Conservation (phyloP, 2,888 invertebrate genomes). For the Teleogryllus oceanicus region DNA sequence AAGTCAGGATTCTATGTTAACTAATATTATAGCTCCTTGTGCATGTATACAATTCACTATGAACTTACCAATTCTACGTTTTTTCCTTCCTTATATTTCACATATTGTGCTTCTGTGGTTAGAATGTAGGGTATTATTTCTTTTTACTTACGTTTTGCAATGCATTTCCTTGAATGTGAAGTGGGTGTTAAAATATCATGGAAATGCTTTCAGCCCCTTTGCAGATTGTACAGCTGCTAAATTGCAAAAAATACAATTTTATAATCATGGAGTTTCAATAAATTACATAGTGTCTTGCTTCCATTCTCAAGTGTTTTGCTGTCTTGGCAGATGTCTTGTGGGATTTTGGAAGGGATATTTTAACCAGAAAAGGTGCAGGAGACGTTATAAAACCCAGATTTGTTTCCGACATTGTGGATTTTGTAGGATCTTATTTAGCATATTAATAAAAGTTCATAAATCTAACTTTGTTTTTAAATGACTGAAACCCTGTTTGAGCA, state of each 20-base stretch:
- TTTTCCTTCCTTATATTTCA: constrained; percentile 29
- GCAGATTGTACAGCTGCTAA: constrained; percentile 21
- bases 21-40: constrained; percentile 29
- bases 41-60: constrained; percentile 31
- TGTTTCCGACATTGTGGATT: constrained; percentile 35
- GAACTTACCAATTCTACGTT: constrained; percentile 31
- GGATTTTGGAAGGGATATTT: constrained; percentile 79
- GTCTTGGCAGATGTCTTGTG: constrained; percentile 69
- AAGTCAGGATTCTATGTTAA: constrained; percentile 26
- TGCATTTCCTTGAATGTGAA: constrained; percentile 21
- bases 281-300: constrained; percentile 31
- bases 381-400: constrained; percentile 28
- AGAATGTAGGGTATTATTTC: constrained; percentile 29
- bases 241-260: constrained; percentile 21
- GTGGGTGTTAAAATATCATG: neutral
- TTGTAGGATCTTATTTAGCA: constrained; percentile 38
- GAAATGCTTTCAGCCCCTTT: constrained; percentile 18
- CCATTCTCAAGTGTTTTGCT: constrained; percentile 45
- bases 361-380: constrained; percentile 69
- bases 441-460: constrained; percentile 37
- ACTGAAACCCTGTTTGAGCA: constrained; percentile 33
- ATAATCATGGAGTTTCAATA: constrained; percentile 27
- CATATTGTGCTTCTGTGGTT: constrained; percentile 30
- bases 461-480: constrained; percentile 30
- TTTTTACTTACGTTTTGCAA: constrained; percentile 28